Percentiles rank a stretch among this genome's conserved stretches.
These are phyloP conservation scores for Dipodomys spectabilis DNA, from an alignment of 2,113 vertebrate species.

Conservation along the genomic window DNA sequence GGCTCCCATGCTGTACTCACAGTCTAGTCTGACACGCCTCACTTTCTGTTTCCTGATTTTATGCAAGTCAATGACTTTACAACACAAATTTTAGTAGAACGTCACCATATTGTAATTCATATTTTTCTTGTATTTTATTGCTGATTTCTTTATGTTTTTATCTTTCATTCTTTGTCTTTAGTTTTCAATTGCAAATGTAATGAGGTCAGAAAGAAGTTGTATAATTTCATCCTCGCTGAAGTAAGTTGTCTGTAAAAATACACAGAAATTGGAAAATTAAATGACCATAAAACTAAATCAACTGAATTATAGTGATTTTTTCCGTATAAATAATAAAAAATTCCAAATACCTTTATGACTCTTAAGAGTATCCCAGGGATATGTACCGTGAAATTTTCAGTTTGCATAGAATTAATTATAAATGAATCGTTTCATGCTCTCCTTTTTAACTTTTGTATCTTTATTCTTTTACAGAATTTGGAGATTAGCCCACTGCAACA, in stretches of 20 bases:
- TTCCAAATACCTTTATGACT: neutral
- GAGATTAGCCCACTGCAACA: neutral
- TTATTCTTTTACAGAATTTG: neutral
- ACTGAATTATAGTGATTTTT: neutral
- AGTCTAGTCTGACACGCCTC: no score
- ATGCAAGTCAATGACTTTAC: neutral
- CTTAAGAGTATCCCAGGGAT: neutral
- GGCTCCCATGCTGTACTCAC: no score
- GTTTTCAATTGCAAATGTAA: neutral
- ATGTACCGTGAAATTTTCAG: no score
- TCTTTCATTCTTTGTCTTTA: neutral
- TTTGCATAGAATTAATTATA: neutral
- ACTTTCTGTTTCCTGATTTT: neutral
- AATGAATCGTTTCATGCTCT: neutral
- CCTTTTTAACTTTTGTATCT: neutral
- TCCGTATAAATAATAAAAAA: neutral
- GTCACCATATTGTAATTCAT: neutral
- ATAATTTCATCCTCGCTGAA: constrained; percentile 31
- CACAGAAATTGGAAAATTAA: neutral
- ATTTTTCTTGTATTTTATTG: neutral
- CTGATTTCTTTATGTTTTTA: neutral
- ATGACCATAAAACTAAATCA: neutral
- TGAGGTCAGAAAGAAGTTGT: neutral
- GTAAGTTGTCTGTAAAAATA: neutral
- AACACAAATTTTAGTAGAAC: constrained; percentile 4